Evolutionary conservation across 2,797 vertebrate genomes (phyloP).

Genomic region (Holocentrus rufus): DNA sequence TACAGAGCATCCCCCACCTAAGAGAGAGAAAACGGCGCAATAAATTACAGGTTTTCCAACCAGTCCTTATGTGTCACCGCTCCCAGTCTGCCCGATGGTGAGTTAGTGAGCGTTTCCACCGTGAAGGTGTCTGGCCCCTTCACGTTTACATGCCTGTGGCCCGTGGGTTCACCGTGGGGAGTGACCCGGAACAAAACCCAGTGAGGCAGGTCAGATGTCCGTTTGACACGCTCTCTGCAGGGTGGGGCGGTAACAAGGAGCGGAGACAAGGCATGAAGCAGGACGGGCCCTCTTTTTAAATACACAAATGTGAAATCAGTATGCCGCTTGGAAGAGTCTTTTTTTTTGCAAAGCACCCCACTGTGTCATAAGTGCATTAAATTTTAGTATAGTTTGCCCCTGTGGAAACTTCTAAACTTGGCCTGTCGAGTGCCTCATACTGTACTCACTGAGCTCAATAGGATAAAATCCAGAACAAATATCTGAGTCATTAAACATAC

Average conservation of each 20-base stretch:
- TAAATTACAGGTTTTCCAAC: constrained; percentile 44
- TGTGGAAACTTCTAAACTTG: background rate
- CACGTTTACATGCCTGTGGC: constrained; percentile 48
- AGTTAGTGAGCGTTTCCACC: constrained; percentile 47
- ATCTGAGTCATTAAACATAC: background rate
- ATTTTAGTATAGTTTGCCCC: no score
- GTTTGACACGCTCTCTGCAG: constrained; percentile 57
- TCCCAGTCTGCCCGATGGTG: constrained; percentile 26
- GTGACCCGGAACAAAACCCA: constrained; percentile 63
- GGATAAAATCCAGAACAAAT: background rate
- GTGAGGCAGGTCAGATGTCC: constrained; percentile 65
- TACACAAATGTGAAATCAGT: constrained; percentile 5
- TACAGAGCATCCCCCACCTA: background rate
- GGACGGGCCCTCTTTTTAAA: constrained; percentile 33
- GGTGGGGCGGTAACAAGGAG: constrained; percentile 10
- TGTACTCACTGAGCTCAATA: background rate
- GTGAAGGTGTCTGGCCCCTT: constrained; percentile 45
- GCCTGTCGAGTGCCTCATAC: no score
- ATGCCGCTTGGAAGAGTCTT: constrained; percentile 16
- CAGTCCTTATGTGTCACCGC: constrained; percentile 59
- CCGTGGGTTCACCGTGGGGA: constrained; percentile 45
- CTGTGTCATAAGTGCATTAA: background rate
- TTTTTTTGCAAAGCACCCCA: constrained; percentile 14
- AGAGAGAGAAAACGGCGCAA: constrained; percentile 25
- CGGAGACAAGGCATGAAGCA: constrained; percentile 30